These are phyloP conservation scores for Drosophila prostipennis DNA, from an alignment of 2,888 invertebrate species.

Conservation along the genomic window DNA sequence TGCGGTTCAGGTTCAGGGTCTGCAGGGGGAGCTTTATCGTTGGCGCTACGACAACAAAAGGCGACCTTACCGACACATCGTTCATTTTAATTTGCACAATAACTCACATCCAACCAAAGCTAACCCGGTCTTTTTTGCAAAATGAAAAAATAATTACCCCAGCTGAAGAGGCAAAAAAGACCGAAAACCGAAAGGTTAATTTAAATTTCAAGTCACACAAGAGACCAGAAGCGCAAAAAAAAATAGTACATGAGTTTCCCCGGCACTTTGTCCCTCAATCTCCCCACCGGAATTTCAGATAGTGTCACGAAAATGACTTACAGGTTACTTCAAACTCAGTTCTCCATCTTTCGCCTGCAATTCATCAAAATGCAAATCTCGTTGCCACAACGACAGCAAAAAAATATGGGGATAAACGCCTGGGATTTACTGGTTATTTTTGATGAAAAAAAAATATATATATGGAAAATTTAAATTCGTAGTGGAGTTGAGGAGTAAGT, in stretches of 20 bases:
- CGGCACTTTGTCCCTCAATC: conserved; percentile 11
- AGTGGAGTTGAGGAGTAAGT: conserved; percentile 9
- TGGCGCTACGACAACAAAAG: conserved; percentile 72
- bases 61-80: conserved; percentile 78
- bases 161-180: conserved; percentile 28
- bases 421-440: conserved; percentile 5
- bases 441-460: background rate
- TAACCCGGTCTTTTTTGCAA: conserved; percentile 39
- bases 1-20: conserved; percentile 41
- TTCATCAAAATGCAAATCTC: conserved; percentile 82
- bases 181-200: conserved; percentile 59
- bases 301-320: conserved; percentile 78
- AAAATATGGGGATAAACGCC: conserved; percentile 10
- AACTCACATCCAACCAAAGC: conserved; percentile 56
- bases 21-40: conserved; percentile 14
- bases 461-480: background rate
- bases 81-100: conserved; percentile 81
- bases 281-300: conserved; percentile 26
- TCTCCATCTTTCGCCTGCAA: conserved; percentile 62
- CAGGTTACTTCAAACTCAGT: conserved; percentile 63
- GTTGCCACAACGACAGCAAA: conserved; percentile 54
- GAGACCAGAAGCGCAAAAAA: conserved; percentile 39
- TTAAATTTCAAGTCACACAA: conserved; percentile 83
- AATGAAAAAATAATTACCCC: conserved; percentile 68
- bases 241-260: conserved; percentile 35